Evolutionary conservation across 2,888 invertebrate species (phyloP).

Genomic region (Eupithecia centaureata): DNA sequence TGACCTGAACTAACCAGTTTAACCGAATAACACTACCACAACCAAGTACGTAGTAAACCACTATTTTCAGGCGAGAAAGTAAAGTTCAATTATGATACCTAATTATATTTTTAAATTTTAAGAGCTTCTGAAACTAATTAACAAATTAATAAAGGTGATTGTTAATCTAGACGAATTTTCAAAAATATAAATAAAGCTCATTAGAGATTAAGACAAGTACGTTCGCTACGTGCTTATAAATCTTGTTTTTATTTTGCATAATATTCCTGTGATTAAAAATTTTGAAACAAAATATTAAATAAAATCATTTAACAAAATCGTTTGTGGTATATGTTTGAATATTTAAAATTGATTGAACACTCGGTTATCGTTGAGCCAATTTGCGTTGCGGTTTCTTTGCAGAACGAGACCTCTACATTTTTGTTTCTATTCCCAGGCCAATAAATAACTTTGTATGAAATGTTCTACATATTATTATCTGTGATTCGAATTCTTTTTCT

Average conservation of each 20-base stretch:
- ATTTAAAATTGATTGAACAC: neutral
- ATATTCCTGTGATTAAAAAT: too few species aligned
- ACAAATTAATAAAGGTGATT: neutral
- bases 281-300: too few species aligned
- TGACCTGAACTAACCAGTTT: conserved; percentile 19
- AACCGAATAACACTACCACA: conserved; percentile 26
- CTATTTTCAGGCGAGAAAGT: neutral
- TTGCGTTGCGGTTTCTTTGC: neutral
- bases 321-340: neutral
- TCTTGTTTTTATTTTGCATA: neutral
- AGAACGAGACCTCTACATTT: neutral
- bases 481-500: neutral
- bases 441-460: neutral
- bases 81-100: too few species aligned
- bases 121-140: too few species aligned
- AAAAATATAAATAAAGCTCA: neutral
- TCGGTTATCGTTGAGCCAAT: neutral
- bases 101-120: too few species aligned
- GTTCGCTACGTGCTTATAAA: neutral
- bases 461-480: neutral
- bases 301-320: too few species aligned
- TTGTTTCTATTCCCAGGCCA: neutral
- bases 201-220: neutral
- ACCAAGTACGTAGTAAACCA: conserved; percentile 19
- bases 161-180: too few species aligned